Evolutionary conservation across 2,113 vertebrate species (phyloP).

Genomic region (Orthonyx spaldingii): DNA sequence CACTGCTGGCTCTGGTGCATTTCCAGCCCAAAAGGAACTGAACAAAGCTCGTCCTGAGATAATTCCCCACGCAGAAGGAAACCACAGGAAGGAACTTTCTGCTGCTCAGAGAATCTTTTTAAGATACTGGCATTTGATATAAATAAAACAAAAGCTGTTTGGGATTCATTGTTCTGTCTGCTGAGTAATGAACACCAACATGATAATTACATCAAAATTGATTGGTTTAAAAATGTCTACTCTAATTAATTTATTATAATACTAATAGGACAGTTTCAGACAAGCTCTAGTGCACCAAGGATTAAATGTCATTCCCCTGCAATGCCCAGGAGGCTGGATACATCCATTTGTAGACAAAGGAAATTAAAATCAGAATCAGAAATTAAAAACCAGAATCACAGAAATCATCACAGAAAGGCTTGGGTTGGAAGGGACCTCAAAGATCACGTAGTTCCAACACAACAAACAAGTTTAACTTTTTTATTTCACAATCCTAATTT

Average conservation of each 20-base stretch:
- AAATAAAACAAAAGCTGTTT: constrained; percentile 35
- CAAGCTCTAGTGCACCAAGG: constrained; percentile 32
- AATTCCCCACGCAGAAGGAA: background rate
- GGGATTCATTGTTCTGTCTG: constrained; percentile 19
- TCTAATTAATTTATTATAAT: constrained; percentile 54
- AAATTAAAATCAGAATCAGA: background rate
- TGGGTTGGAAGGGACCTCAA: background rate
- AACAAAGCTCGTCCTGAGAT: background rate
- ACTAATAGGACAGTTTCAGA: constrained; percentile 21
- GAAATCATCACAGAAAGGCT: background rate
- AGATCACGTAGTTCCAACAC: background rate
- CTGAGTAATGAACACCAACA: constrained; percentile 23
- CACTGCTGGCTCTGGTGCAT: background rate
- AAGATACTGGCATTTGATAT: background rate
- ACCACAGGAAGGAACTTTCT: background rate
- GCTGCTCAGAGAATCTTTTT: background rate
- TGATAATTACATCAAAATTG: constrained; percentile 55
- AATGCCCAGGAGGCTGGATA: background rate
- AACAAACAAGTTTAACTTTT: background rate
- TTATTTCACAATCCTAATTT: background rate
- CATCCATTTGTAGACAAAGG: background rate
- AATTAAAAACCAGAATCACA: background rate
- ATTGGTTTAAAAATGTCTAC: constrained; percentile 46
- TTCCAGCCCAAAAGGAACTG: background rate
- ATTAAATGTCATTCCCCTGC: constrained; percentile 28